These are phyloP conservation scores for Microcaecilia unicolor DNA, from an alignment of 2,797 vertebrate genomes.

Conservation along the genomic window DNA sequence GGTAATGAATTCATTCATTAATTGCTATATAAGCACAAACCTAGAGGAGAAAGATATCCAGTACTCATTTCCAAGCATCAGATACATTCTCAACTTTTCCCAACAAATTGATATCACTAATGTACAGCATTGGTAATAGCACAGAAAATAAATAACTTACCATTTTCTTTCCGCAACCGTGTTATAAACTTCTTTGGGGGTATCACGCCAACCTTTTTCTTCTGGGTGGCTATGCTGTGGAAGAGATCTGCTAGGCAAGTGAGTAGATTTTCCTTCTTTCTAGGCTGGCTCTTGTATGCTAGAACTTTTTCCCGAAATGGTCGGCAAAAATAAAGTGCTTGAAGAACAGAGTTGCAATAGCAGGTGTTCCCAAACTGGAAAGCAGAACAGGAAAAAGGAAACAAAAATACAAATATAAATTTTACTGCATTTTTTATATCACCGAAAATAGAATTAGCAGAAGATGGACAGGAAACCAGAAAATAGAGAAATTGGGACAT, in stretches of 20 bases:
- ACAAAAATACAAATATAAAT: too few species aligned
- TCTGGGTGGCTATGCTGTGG: constrained; percentile 71
- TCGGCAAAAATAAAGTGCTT: constrained; percentile 75
- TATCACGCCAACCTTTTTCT: constrained; percentile 72
- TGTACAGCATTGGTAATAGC: too few species aligned
- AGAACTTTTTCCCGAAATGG: constrained; percentile 73
- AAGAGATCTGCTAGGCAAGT: constrained; percentile 69
- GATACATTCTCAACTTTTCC: too few species aligned
- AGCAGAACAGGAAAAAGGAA: constrained; percentile 22
- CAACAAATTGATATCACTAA: too few species aligned
- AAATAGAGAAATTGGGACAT: too few species aligned
- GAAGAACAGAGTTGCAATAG: constrained; percentile 75
- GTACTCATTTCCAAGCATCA: too few species aligned
- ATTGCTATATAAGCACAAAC: too few species aligned
- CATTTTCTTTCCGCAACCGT: constrained; percentile 67
- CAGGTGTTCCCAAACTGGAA: constrained; percentile 69
- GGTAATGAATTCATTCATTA: too few species aligned
- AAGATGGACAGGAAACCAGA: too few species aligned
- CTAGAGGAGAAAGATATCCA: too few species aligned
- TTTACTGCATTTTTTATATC: too few species aligned
- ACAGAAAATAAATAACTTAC: constrained; percentile 34
- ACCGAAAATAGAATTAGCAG: too few species aligned
- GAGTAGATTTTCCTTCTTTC: constrained; percentile 67
- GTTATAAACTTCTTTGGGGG: constrained; percentile 74
- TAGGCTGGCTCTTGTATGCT: constrained; percentile 66